phyloP scores from a whole-genome alignment of 2,888 invertebrate species.

The Acanthopleura granulata region DNA sequence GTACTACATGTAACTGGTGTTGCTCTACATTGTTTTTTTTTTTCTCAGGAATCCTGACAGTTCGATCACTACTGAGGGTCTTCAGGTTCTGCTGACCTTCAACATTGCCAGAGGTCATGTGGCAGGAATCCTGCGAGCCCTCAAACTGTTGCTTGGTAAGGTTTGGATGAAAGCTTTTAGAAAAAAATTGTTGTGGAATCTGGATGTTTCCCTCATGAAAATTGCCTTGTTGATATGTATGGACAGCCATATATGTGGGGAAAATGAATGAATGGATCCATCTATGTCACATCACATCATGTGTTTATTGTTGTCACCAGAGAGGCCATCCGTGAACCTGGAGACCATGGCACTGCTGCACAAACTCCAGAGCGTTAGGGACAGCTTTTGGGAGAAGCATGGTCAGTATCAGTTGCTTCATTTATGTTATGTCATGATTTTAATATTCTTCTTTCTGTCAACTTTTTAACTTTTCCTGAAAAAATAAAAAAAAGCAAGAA shows the following conservation, averaged over 20 bases:
- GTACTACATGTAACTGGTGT: too few relatives aligned
- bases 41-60: not conserved
- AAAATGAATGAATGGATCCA: too few relatives aligned
- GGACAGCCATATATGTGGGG: too few relatives aligned
- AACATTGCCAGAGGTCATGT: slow-evolving; percentile 64
- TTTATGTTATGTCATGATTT: too few relatives aligned
- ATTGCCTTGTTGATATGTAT: too few relatives aligned
- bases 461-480: too few relatives aligned
- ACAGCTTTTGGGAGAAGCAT: slow-evolving; percentile 61
- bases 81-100: slow-evolving; percentile 58
- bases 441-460: too few relatives aligned
- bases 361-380: slow-evolving; percentile 52
- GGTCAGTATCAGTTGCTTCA: slow-evolving; percentile 34
- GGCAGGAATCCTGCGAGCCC: slow-evolving; percentile 51
- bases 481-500: too few relatives aligned
- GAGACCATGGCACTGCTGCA: slow-evolving; percentile 50
- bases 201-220: too few relatives aligned
- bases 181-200: too few relatives aligned
- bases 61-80: slow-evolving; percentile 41
- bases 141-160: slow-evolving; percentile 54
- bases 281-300: not conserved
- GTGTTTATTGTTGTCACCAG: slow-evolving; percentile 32
- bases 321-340: slow-evolving; percentile 41
- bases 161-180: too few relatives aligned
- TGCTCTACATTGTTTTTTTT: not conserved